Evolutionary conservation across 2,888 invertebrate species (phyloP), one percentile per base, ranked within the genome.

Genomic region (Anthoptus insignis): DNA sequence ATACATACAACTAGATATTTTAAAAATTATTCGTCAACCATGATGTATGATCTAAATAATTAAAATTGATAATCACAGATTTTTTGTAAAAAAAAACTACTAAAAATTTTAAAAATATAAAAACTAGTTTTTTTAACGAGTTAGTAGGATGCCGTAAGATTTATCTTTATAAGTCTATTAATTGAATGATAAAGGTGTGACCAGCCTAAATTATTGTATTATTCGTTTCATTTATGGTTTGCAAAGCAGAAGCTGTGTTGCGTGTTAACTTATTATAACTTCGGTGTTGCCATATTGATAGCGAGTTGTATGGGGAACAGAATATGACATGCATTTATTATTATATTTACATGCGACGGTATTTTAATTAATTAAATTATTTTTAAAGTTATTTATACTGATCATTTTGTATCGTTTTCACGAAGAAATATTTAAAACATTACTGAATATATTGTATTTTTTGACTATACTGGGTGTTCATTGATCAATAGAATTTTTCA

Each of bases 201-300:
- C 16, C 19, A 19, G 42, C 42, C 42, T 42, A 42, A 42, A 42
- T 42, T 42, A 42, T 39, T 39, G 16, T 50, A 29, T 29, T 50
- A 50, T 22, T 29, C 8, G 0, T 29, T 27, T 16, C 14, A n/a
- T 52, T 16, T 19, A 19, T 57, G 27, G 27, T 39, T 16, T 39
- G 54, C 34, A 54, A 19, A 52, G 49, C 39, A 27, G 49, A 29
- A 22, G 37, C 34, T 22, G 52, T 34, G 54, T 54, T 54, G 37
- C 54, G 37, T 54, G 54, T 37, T 37, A 19, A 54, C n/a, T 37
- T 13, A 34, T 39, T 56, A 29, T 27, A 42, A 19, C 42, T 56
- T 32, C 29, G 19, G 32, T 58, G 57, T 58, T 58, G 57, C 57
- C 57, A 58, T 58, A 58, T 47, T 29, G 32, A 45, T 47, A 32